Conservation (phyloP, 2,888 invertebrate species). For the Stictocephala bisonia region DNA sequence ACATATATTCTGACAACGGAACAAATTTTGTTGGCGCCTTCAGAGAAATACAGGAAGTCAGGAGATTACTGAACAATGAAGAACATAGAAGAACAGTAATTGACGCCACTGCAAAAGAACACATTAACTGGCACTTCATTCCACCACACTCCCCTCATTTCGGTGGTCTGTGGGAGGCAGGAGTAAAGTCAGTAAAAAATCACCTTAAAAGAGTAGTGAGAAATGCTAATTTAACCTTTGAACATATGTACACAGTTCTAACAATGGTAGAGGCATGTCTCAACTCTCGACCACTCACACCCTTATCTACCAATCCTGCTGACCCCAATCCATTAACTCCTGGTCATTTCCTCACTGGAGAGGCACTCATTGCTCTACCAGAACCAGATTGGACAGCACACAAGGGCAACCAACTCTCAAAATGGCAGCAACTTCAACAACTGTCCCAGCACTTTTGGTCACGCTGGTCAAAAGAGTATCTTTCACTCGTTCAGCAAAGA, state of each 20-base stretch:
- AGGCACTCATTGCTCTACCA: constrained; percentile 28
- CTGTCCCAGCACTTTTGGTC: constrained; percentile 55
- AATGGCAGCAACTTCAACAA: constrained; percentile 52
- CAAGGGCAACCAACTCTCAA: not conserved
- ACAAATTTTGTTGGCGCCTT: constrained; percentile 61
- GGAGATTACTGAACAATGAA: not conserved
- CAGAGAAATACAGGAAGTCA: not conserved
- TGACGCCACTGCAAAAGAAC: constrained; percentile 41
- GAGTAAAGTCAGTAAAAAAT: constrained; percentile 59
- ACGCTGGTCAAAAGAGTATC: constrained; percentile 57
- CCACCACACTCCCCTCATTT: constrained; percentile 59
- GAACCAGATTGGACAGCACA: constrained; percentile 8
- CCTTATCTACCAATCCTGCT: not conserved
- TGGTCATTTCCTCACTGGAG: constrained; percentile 21
- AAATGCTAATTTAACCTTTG: constrained; percentile 56
- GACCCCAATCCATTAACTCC: not conserved
- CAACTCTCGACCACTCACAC: constrained; percentile 60
- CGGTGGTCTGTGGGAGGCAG: constrained; percentile 61
- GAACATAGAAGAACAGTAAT: not conserved
- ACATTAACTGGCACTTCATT: constrained; percentile 45
- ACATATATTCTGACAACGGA: constrained; percentile 61
- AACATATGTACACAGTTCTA: constrained; percentile 61
- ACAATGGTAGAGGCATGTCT: constrained; percentile 61
- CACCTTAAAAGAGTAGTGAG: constrained; percentile 58
- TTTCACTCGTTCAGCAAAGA: constrained; percentile 56